Base-by-base conservation (phyloP, 2,888 invertebrate species). In the Hypercompe scribonia region DNA sequence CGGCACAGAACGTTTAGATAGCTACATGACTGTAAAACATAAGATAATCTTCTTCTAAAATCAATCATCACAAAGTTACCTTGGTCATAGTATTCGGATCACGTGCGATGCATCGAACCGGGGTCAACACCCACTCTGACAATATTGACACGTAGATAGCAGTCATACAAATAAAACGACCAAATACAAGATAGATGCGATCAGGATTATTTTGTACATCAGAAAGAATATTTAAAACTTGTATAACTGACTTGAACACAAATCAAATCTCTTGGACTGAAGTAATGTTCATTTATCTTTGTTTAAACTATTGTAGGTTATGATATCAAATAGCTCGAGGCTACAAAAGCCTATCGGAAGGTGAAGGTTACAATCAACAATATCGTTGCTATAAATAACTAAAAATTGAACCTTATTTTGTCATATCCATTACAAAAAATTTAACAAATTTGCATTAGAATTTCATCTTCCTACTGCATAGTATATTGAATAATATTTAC, bases 141-240 rank as follows among this genome's bases (percentile, higher is more conserved):
- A 93, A 93, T 93, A 94, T 93, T 93, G 91, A 93, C 93, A 86
- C 86, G 80, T 79, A 88, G 93, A 93, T 94, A 94, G 92, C 92
- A 82, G 84, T 84, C 89, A 85, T 84, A 90, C 93, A 94, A 94
- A 94, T 89, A 94, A 87, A 88, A 89, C 90, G 89, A 84, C 91
- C 92, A 92, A 93, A 94, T 89, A 91, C 82, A 89, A 90, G 91
- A 90, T 86, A 88, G 85, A 86, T 79, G 84, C 81, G 81, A 84
- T 83, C 84, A 81, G 80, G 79, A 80, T 78, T 78, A 74, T 61
- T 42, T 61, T 58, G 18, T 54, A 18, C 36, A 18, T 10, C 10
- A 15, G n/a, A 50, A 54, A 68, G 68, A 11, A 68, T 36, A 28
- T 68, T 36, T 28, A 28, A 46, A 66, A 66, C 18, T 18, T 15